phyloP scores from a whole-genome alignment of 2,113 vertebrate genomes.

The Climacteris rufus region DNA sequence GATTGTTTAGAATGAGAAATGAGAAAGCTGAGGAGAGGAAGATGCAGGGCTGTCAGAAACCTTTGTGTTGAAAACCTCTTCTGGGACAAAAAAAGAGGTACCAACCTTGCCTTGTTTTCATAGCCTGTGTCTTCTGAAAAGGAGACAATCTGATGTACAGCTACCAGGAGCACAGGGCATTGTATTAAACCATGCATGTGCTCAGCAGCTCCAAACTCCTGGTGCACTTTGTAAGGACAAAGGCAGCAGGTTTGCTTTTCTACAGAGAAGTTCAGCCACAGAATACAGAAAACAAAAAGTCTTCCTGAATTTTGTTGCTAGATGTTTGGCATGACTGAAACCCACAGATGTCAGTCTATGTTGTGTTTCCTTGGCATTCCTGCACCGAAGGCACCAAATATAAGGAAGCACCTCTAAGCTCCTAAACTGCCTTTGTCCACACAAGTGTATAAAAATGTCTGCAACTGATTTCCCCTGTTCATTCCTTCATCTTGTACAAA shows the following conservation, averaged over 20 bases:
- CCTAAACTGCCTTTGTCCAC: not conserved
- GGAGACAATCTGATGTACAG: not conserved
- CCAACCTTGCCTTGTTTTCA: not conserved
- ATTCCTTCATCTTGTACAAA: not conserved
- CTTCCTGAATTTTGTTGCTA: not conserved
- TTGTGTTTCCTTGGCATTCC: not conserved
- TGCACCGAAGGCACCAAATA: not conserved
- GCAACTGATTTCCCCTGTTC: not conserved
- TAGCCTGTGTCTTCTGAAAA: not conserved
- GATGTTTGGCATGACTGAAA: not conserved
- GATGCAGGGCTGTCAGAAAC: not conserved
- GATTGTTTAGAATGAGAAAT: not conserved
- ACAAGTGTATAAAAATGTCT: not conserved
- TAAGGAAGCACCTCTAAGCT: not conserved
- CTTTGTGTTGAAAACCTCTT: not conserved
- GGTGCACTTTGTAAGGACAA: not conserved
- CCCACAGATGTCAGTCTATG: accelerated
- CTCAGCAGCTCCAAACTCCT: not conserved
- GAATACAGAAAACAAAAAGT: not conserved
- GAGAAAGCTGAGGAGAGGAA: not conserved
- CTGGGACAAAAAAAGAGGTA: not conserved
- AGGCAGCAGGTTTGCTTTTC: not conserved
- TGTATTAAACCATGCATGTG: not conserved
- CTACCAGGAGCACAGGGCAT: not conserved
- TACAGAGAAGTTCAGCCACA: not conserved